phyloP scores from a whole-genome alignment of 1,140 invertebrate genomes.

The Asbolus verrucosus region DNA sequence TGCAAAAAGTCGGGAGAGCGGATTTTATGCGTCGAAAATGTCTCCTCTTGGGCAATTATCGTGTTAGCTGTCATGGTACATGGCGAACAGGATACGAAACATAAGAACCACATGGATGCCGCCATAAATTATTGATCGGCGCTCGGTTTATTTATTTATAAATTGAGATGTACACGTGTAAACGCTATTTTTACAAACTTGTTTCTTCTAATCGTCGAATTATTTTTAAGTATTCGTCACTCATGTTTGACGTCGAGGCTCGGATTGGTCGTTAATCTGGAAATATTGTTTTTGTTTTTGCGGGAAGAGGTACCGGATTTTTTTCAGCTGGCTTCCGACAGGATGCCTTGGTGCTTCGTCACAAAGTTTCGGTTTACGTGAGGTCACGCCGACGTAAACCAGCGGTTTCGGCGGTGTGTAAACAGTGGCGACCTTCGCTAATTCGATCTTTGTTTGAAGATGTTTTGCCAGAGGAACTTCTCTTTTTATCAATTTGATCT shows the following conservation, averaged over 20 bases:
- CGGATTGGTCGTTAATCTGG: background rate
- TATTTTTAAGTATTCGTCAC: conserved; percentile 36
- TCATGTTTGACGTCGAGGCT: background rate
- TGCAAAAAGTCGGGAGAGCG: background rate
- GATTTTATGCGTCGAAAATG: conserved; percentile 10
- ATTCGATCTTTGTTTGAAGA: background rate
- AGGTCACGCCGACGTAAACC: conserved; percentile 24
- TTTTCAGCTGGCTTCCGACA: conserved; percentile 5
- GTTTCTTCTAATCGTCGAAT: background rate
- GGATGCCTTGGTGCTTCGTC: background rate
- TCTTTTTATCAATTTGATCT: background rate
- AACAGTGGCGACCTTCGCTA: conserved; percentile 23
- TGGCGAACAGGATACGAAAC: conserved; percentile 27
- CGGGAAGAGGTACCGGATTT: no score
- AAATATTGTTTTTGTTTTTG: no score
- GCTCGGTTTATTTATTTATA: conserved; percentile 34
- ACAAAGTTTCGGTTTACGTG: conserved; percentile 26
- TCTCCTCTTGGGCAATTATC: background rate
- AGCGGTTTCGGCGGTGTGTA: conserved; percentile 8
- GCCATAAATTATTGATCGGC: conserved; percentile 36
- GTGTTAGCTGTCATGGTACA: conserved; percentile 9
- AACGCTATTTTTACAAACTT: conserved; percentile 27
- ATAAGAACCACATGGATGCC: background rate
- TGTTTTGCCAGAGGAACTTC: no score
- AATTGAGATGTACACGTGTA: conserved; percentile 39